Conservation (phyloP, 1,140 invertebrate genomes). For the Zaprionus camerounensis region DNA sequence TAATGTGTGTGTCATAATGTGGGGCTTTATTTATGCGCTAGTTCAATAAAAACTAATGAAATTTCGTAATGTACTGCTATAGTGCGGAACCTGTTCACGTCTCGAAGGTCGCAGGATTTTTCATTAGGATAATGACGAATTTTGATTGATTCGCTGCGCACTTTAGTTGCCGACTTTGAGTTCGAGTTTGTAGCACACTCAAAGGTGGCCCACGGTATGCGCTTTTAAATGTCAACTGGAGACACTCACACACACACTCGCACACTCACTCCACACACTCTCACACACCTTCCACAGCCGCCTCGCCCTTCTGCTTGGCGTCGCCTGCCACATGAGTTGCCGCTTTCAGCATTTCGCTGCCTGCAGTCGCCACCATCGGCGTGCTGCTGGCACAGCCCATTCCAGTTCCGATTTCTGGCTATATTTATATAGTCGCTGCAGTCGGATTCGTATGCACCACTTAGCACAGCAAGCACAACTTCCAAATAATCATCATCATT, state of each 20-base stretch:
- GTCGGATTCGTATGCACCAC: conserved; percentile 17
- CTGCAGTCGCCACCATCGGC: conserved; percentile 79
- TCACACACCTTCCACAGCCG: conserved; percentile 71
- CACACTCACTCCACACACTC: conserved; percentile 13
- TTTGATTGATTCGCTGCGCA: conserved; percentile 42
- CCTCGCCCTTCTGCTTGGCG: conserved; percentile 75
- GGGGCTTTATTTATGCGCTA: conserved; percentile 4
- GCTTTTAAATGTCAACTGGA: conserved; percentile 68
- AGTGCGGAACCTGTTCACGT: neutral
- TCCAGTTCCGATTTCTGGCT: conserved; percentile 3
- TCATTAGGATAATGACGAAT: conserved; percentile 26
- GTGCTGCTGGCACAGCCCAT: conserved; percentile 84
- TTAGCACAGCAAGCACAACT: conserved; percentile 24
- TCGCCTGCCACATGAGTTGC: conserved; percentile 75
- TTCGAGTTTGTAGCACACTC: conserved; percentile 14
- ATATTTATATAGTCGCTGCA: conserved; percentile 18
- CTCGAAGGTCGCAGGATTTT: conserved; percentile 16
- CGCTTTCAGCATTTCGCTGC: conserved; percentile 82
- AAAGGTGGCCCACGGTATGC: conserved; percentile 17
- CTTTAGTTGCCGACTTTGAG: conserved; percentile 18
- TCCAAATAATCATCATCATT: conserved; percentile 53
- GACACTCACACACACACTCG: conserved; percentile 36
- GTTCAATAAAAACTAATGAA: conserved; percentile 31
- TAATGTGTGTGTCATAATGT: conserved; percentile 42
- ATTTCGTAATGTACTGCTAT: conserved; percentile 4